phyloP scores from a whole-genome alignment of 2,113 vertebrate genomes.

The Carollia perspicillata region DNA sequence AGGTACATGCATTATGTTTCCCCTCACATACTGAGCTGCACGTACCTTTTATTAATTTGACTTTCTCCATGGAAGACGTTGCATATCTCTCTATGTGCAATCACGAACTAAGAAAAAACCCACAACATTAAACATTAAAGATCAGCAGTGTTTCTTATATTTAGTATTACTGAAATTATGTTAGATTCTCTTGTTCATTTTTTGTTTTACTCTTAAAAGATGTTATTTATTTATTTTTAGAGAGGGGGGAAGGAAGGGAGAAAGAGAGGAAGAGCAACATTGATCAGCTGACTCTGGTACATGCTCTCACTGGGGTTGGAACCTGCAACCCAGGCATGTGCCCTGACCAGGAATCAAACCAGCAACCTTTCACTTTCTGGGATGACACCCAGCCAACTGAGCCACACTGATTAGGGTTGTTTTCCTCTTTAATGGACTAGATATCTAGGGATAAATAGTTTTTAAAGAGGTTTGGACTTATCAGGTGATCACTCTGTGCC shows the following conservation, averaged over 20 bases:
- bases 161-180: background rate
- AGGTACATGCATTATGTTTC: background rate
- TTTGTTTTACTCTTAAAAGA: background rate
- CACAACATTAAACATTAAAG: background rate
- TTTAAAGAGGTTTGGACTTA: slow-evolving; percentile 13
- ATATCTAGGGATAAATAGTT: background rate
- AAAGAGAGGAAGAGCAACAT: too few relatives aligned
- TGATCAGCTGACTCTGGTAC: too few relatives aligned
- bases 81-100: background rate
- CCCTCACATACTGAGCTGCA: background rate
- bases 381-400: too few relatives aligned
- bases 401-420: too few relatives aligned
- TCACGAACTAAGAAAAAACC: background rate
- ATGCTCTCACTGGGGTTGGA: too few relatives aligned
- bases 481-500: background rate
- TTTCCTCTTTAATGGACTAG: background rate
- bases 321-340: too few relatives aligned
- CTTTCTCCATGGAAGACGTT: background rate
- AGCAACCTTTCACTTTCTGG: too few relatives aligned
- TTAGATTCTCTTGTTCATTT: background rate
- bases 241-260: too few relatives aligned
- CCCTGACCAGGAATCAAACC: too few relatives aligned
- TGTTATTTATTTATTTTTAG: too few relatives aligned
- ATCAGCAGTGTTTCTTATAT: background rate
- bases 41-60: background rate